Evolutionary conservation across 2,797 vertebrate genomes (phyloP).

Genomic region (Nyctibius grandis): DNA sequence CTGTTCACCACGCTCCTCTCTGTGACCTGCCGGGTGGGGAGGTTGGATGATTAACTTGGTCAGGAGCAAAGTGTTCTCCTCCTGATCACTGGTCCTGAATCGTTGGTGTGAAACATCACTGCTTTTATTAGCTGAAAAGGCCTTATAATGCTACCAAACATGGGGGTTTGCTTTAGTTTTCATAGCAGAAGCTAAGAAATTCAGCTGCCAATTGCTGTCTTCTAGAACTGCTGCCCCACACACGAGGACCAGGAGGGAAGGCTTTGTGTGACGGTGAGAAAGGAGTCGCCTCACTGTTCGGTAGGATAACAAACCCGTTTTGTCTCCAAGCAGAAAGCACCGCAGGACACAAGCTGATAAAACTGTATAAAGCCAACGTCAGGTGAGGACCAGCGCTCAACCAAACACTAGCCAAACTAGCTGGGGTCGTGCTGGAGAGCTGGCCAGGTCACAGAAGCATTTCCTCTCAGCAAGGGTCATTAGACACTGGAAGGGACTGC

Average conservation of each 20-base stretch:
- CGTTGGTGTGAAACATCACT: neutral
- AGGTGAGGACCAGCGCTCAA: neutral
- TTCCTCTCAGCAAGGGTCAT: too few species aligned
- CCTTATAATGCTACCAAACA: neutral
- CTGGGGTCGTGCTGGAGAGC: neutral
- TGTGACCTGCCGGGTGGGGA: neutral
- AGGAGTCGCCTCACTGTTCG: fast-evolving
- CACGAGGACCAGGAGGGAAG: neutral
- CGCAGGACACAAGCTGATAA: neutral
- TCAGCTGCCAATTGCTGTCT: neutral
- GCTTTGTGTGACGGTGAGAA: too few species aligned
- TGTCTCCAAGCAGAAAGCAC: neutral
- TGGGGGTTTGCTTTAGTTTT: neutral
- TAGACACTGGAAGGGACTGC: too few species aligned
- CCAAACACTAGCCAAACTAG: neutral
- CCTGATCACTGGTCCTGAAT: neutral
- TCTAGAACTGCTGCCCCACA: fast-evolving
- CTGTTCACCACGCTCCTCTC: neutral
- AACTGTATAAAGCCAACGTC: neutral
- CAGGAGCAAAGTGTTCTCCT: neutral
- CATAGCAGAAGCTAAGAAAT: neutral
- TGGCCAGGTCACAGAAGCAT: neutral
- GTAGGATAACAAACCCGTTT: neutral
- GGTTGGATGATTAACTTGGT: neutral
- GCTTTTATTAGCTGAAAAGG: neutral